These are phyloP conservation scores for Hydroisotoma schaefferi DNA, from an alignment of 2,888 invertebrate species.

Conservation along the genomic window DNA sequence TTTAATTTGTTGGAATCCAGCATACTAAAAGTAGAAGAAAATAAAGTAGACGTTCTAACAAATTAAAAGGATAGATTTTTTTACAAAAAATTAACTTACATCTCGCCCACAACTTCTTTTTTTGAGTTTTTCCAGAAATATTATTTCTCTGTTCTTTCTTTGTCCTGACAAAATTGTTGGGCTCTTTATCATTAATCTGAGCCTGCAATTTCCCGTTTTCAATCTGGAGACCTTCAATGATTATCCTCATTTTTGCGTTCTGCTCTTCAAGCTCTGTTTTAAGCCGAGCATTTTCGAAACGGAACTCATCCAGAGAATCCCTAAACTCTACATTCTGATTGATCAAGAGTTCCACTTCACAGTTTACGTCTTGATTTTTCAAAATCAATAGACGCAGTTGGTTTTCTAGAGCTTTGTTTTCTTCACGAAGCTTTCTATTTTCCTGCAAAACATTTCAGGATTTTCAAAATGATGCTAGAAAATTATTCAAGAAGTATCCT, in stretches of 20 bases:
- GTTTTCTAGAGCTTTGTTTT: neutral
- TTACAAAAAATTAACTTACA: neutral
- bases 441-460: too few relatives aligned
- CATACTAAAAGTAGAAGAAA: too few relatives aligned
- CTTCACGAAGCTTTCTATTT: neutral
- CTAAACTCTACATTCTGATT: conserved; percentile 2
- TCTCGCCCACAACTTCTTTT: neutral
- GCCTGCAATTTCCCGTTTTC: conserved; percentile 3
- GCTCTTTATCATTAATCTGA: neutral
- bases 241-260: neutral
- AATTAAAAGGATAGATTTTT: too few relatives aligned
- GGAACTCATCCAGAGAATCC: neutral
- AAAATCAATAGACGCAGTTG: neutral
- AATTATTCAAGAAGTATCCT: too few relatives aligned
- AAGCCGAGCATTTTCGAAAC: neutral
- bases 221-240: neutral
- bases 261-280: neutral
- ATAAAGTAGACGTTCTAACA: too few relatives aligned
- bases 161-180: neutral
- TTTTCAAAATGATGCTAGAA: too few relatives aligned
- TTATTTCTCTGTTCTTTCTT: neutral
- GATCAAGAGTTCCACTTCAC: neutral
- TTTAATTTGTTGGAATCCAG: too few relatives aligned
- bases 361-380: neutral
- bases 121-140: neutral